Conservation (phyloP, 2,888 invertebrate species). For the Amphipoea oculea region DNA sequence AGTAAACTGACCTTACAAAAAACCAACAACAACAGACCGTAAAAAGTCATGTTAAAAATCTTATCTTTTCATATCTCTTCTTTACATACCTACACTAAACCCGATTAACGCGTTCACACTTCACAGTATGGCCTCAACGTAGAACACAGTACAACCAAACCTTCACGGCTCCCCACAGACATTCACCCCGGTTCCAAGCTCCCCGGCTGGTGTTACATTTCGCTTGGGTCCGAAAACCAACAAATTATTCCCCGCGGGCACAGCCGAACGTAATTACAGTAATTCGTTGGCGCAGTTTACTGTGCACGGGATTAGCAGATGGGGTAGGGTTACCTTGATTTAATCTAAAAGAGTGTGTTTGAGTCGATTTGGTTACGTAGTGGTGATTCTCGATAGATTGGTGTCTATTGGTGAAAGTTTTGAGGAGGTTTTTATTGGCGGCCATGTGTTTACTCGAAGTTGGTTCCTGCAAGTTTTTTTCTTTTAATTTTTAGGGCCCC, state of each 20-base stretch:
- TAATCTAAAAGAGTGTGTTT: constrained; percentile 57
- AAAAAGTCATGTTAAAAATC: neutral
- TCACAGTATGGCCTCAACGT: constrained; percentile 7
- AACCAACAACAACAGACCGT: neutral
- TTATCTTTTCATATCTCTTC: no score
- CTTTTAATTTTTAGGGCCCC: no score
- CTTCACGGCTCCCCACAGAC: constrained; percentile 54
- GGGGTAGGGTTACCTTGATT: constrained; percentile 68
- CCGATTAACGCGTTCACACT: constrained; percentile 33
- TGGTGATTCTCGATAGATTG: constrained; percentile 17
- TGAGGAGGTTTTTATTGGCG: neutral
- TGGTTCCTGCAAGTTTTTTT: no score
- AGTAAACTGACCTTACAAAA: neutral
- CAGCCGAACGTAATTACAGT: constrained; percentile 83
- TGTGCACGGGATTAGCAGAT: constrained; percentile 67
- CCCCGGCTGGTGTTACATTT: constrained; percentile 66
- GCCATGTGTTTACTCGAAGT: no score
- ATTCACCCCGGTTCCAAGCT: constrained; percentile 27
- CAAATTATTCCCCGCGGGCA: constrained; percentile 76
- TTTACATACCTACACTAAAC: neutral
- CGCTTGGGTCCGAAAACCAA: constrained; percentile 69
- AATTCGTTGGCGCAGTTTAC: constrained; percentile 84
- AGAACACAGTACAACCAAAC: constrained; percentile 25
- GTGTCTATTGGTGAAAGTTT: neutral
- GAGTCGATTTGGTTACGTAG: constrained; percentile 39